Evolutionary conservation across 1,140 invertebrate species (phyloP).

Genomic region (Drosophila sp.): DNA sequence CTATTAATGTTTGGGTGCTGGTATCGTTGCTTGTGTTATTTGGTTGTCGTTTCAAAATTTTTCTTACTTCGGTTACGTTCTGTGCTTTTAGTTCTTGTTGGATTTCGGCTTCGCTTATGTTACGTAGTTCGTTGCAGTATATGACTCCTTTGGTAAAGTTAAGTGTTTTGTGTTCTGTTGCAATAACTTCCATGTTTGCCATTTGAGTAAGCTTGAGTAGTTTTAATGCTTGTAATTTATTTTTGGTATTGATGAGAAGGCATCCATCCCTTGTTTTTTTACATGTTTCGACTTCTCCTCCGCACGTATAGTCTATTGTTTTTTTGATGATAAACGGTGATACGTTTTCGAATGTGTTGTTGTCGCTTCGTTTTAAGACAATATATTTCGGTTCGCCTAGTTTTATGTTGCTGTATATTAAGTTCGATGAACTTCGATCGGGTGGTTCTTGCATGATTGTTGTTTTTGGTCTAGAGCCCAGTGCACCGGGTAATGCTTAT

Average conservation of each 20-base stretch:
- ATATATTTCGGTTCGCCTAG: constrained; percentile 6
- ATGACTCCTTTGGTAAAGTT: constrained; percentile 5
- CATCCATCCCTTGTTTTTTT: neutral
- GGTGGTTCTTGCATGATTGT: constrained; percentile 5
- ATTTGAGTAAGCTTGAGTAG: constrained; percentile 3
- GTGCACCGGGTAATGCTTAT: no score
- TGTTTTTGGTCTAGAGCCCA: no score
- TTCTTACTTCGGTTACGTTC: constrained; percentile 1
- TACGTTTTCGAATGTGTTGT: neutral
- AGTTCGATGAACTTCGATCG: constrained; percentile 1
- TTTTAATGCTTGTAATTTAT: neutral
- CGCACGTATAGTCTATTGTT: neutral
- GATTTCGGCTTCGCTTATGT: neutral
- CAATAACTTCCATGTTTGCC: neutral
- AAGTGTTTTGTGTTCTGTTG: neutral
- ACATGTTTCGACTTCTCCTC: neutral
- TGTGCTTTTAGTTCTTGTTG: constrained; percentile 2
- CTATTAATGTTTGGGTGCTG: no score
- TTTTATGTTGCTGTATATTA: constrained; percentile 30
- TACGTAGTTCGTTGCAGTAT: neutral
- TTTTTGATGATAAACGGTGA: constrained; percentile 1
- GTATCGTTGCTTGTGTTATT: no score
- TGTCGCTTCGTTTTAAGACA: neutral
- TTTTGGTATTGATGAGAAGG: neutral
- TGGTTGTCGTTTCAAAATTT: neutral